A percentile compares a stretch with the other conserved stretches of the same genome.
Evolutionary conservation across 2,888 invertebrate genomes (phyloP).

Genomic region (Pocota personata): DNA sequence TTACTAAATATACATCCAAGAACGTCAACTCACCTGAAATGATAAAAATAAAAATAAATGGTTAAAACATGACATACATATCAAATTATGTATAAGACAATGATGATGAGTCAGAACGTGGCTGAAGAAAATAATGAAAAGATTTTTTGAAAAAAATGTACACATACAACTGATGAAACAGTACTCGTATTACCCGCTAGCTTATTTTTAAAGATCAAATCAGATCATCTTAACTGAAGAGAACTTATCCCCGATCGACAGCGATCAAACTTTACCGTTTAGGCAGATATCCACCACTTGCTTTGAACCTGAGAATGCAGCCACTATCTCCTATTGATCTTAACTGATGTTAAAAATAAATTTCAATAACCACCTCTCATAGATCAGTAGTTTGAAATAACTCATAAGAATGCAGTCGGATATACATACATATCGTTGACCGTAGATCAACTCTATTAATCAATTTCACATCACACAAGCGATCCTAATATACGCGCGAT

Average conservation of each 20-base stretch:
- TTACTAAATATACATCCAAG: not conserved
- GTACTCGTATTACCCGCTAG: too few species aligned
- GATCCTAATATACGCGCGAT: slow-evolving; percentile 61
- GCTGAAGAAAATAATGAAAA: too few species aligned
- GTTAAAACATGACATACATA: too few species aligned
- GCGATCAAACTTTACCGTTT: not conserved
- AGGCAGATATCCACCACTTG: too few species aligned
- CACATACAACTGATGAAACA: too few species aligned
- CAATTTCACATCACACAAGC: slow-evolving; percentile 68
- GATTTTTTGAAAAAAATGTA: too few species aligned
- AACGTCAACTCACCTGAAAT: slow-evolving; percentile 37
- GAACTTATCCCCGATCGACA: not conserved
- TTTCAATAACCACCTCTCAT: slow-evolving; percentile 19
- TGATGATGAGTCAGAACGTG: too few species aligned
- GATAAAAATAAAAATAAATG: not conserved
- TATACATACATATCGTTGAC: slow-evolving; percentile 37
- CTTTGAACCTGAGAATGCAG: too few species aligned
- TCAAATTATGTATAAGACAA: too few species aligned
- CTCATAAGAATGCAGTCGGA: slow-evolving; percentile 27
- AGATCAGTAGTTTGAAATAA: not conserved
- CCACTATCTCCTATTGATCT: slow-evolving; percentile 6
- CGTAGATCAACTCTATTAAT: slow-evolving; percentile 64
- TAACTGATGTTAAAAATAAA: slow-evolving; percentile 29
- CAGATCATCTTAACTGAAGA: too few species aligned
- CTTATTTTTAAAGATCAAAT: too few species aligned